Conservation (phyloP, 2,888 invertebrate species). For the Harpalus rubripes region DNA sequence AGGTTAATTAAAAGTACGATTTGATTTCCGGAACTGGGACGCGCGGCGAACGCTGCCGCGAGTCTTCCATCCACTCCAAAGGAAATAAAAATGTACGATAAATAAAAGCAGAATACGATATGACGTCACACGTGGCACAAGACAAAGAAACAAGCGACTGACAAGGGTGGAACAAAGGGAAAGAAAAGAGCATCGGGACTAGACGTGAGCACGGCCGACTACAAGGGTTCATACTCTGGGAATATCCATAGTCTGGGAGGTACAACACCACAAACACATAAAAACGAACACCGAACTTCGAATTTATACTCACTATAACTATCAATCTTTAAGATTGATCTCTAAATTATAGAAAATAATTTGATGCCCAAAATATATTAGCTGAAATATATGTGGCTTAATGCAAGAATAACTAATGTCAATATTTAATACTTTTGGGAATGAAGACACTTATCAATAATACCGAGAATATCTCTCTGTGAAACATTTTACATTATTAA, state of each 20-base stretch:
- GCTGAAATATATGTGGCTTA: no score
- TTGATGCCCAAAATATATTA: no score
- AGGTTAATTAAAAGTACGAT: conserved; percentile 7
- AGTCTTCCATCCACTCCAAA: not conserved
- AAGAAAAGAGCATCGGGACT: conserved; percentile 37
- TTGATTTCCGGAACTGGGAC: not conserved
- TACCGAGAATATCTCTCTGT: no score
- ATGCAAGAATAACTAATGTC: no score
- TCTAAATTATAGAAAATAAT: no score
- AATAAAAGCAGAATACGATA: conserved; percentile 51
- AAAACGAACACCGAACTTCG: not conserved
- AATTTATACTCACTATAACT: no score
- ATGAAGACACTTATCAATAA: no score
- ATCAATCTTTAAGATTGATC: no score
- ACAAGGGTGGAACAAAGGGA: conserved; percentile 45
- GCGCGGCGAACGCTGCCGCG: not conserved
- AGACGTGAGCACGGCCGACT: not conserved
- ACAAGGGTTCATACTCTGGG: not conserved
- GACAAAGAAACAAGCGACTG: conserved; percentile 52
- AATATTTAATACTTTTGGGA: no score
- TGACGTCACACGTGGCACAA: conserved; percentile 53
- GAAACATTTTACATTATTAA: no score
- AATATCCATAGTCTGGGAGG: not conserved
- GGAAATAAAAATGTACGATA: conserved; percentile 49
- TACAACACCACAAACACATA: not conserved